phyloP scores from a whole-genome alignment of 2,113 vertebrate genomes.

The Bombycilla garrulus region DNA sequence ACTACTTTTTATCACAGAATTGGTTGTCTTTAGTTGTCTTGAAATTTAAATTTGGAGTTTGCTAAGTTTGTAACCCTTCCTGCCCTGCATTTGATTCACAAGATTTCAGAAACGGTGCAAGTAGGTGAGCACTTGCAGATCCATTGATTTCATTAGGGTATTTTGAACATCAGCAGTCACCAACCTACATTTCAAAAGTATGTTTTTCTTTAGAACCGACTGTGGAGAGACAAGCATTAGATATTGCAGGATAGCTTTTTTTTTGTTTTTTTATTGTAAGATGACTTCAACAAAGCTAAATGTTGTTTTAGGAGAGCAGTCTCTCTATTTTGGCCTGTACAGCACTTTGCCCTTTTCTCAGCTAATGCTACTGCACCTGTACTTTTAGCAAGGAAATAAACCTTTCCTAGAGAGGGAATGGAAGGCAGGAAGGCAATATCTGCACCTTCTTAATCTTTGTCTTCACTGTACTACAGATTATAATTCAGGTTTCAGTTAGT shows the following conservation, averaged over 20 bases:
- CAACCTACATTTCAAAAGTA: background rate
- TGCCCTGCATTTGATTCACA: background rate
- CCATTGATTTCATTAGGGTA: background rate
- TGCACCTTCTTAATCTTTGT: background rate
- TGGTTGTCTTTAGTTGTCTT: background rate
- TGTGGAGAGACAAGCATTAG: background rate
- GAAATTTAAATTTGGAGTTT: background rate
- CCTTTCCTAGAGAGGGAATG: background rate
- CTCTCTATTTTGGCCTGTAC: background rate
- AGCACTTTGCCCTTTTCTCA: background rate
- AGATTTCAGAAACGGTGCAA: background rate
- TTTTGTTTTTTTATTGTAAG: background rate
- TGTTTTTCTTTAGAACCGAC: background rate
- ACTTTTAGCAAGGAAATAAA: background rate
- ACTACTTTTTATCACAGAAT: background rate
- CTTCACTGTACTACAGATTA: background rate
- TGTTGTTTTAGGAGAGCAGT: background rate
- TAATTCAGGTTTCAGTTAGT: background rate
- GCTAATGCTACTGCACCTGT: background rate
- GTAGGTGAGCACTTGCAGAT: background rate
- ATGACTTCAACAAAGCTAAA: background rate
- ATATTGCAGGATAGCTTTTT: background rate
- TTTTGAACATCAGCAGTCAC: background rate
- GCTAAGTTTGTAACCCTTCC: background rate
- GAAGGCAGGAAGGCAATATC: background rate